phyloP scores from a whole-genome alignment of 2,888 invertebrate genomes.

The Pandemis heparana region DNA sequence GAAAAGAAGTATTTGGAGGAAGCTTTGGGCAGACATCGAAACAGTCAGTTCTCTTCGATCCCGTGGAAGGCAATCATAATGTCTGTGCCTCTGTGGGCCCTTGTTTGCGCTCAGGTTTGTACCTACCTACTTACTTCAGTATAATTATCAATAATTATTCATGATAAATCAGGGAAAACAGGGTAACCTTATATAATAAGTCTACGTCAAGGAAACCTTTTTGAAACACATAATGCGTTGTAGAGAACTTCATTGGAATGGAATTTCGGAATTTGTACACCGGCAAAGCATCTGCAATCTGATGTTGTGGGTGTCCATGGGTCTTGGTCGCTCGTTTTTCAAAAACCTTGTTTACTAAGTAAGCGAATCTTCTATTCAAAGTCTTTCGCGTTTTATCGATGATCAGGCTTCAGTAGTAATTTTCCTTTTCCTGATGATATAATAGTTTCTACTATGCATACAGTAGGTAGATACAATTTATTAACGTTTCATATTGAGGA shows the following conservation, averaged over 20 bases:
- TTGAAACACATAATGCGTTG: too few relatives aligned
- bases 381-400: background rate
- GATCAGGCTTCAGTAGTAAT: background rate
- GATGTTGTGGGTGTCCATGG: too few relatives aligned
- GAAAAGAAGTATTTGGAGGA: slow-evolving; percentile 89
- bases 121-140: too few relatives aligned
- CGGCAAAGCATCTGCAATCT: too few relatives aligned
- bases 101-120: slow-evolving; percentile 89
- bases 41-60: slow-evolving; percentile 85
- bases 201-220: too few relatives aligned
- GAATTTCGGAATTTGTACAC: too few relatives aligned
- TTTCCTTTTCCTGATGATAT: background rate
- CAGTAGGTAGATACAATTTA: background rate
- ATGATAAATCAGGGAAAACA: too few relatives aligned
- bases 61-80: slow-evolving; percentile 90
- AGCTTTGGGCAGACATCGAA: slow-evolving; percentile 86
- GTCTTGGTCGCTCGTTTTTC: too few relatives aligned
- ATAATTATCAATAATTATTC: too few relatives aligned
- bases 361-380: background rate
- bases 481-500: background rate
- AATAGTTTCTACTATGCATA: background rate
- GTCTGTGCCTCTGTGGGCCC: slow-evolving; percentile 89
- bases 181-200: too few relatives aligned
- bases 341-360: too few relatives aligned
- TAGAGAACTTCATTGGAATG: too few relatives aligned